phyloP scores from a whole-genome alignment of 2,113 vertebrate genomes.

The Hippocampus guttulatus region DNA sequence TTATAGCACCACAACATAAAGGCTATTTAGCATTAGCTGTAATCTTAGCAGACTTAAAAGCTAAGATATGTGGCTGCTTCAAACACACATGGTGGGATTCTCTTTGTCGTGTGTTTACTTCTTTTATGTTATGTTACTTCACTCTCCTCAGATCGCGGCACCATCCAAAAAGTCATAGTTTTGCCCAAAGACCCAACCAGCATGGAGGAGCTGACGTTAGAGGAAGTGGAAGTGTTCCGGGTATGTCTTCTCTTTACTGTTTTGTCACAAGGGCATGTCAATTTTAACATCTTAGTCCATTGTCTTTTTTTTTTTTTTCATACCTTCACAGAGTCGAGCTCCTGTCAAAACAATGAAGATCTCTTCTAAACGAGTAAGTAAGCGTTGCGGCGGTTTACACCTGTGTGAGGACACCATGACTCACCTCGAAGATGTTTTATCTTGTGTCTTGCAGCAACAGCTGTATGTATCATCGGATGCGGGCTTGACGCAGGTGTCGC shows the following conservation, averaged over 20 bases:
- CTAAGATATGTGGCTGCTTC: no score
- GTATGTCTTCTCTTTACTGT: slow-evolving; percentile 49
- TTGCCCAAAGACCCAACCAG: slow-evolving; percentile 73
- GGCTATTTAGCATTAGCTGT: no score
- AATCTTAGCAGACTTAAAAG: no score
- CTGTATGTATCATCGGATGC: slow-evolving; percentile 81
- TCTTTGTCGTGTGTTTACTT: no score
- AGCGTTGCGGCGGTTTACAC: not conserved
- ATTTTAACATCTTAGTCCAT: not conserved
- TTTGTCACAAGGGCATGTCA: not conserved
- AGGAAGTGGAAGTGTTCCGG: slow-evolving; percentile 81
- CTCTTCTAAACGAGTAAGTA: slow-evolving; percentile 79
- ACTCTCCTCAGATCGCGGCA: slow-evolving; percentile 70
- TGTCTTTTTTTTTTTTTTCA: not conserved
- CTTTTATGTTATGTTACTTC: not conserved
- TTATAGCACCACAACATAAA: no score
- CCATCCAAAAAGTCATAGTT: slow-evolving; percentile 81
- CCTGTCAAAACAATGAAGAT: slow-evolving; percentile 81
- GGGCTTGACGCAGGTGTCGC: slow-evolving; percentile 79
- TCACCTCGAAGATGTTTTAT: slow-evolving; percentile 3
- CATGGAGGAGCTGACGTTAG: slow-evolving; percentile 77
- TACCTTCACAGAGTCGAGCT: slow-evolving; percentile 63
- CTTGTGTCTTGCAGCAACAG: slow-evolving; percentile 73
- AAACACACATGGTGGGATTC: no score
- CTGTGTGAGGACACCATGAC: not conserved